Percentiles rank a stretch among this genome's conserved stretches.
Evolutionary conservation across 2,797 vertebrate species (phyloP).

Genomic region (Ctenochaetus hawaiiensis): DNA sequence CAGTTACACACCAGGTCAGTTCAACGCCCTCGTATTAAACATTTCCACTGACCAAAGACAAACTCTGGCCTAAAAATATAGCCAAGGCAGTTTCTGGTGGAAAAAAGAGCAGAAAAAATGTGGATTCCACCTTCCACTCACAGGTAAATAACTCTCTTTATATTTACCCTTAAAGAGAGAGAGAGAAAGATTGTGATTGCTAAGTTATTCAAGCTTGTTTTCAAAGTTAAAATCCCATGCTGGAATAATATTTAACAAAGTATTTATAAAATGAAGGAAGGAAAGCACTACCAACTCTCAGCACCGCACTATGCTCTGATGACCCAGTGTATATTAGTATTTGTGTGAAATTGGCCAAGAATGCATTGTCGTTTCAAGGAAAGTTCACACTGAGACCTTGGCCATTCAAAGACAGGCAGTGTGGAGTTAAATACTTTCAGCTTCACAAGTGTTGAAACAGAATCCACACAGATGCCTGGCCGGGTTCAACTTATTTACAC

Average conservation of each 20-base stretch:
- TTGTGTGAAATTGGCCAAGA: slow-evolving; percentile 18
- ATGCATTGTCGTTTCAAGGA: slow-evolving; percentile 18
- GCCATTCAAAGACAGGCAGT: slow-evolving; percentile 23
- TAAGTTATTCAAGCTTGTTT: slow-evolving; percentile 44
- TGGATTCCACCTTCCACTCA: slow-evolving; percentile 34
- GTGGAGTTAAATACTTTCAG: slow-evolving; percentile 25
- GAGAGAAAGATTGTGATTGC: slow-evolving; percentile 23
- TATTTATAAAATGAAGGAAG: slow-evolving; percentile 76
- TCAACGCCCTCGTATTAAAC: slow-evolving; percentile 57
- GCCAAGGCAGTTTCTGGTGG: neutral
- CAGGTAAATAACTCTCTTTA: slow-evolving; percentile 57
- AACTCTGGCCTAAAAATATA: slow-evolving; percentile 71
- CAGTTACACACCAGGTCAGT: slow-evolving; percentile 46
- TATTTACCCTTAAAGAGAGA: slow-evolving; percentile 55
- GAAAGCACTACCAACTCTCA: slow-evolving; percentile 56
- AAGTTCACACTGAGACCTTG: slow-evolving; percentile 38
- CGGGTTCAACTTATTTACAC: neutral
- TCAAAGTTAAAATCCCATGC: slow-evolving; percentile 59
- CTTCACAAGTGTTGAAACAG: neutral
- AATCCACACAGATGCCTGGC: neutral
- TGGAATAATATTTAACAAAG: slow-evolving; percentile 80
- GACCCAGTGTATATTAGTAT: slow-evolving; percentile 10
- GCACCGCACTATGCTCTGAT: slow-evolving; percentile 19
- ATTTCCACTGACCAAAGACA: slow-evolving; percentile 70
- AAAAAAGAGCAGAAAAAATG: slow-evolving; percentile 21